Conservation (phyloP, 2,888 invertebrate species). For the Drosophila tanythrix region DNA sequence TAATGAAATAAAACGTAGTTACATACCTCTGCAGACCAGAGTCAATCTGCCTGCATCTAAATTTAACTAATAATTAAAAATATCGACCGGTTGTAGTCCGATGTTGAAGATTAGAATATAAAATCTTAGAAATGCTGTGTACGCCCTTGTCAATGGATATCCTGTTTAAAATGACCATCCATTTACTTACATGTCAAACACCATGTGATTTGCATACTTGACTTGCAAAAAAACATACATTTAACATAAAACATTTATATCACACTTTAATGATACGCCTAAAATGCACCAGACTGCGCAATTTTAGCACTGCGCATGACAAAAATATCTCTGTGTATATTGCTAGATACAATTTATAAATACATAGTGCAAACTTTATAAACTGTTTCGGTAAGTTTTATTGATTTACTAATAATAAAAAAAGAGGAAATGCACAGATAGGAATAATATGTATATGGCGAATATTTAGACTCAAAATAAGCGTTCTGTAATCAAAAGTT, state of each 20-base stretch:
- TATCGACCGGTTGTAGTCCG: background rate
- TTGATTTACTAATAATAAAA: background rate
- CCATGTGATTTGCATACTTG: background rate
- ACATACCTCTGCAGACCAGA: background rate
- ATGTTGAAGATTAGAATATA: background rate
- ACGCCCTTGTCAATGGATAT: no score
- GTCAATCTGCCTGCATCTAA: background rate
- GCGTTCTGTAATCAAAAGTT: background rate
- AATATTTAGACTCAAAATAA: background rate
- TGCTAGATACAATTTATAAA: background rate
- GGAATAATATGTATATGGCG: background rate
- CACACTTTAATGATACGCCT: constrained; percentile 42
- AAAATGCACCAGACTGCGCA: constrained; percentile 37
- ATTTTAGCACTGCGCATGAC: constrained; percentile 18
- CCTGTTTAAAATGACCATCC: no score
- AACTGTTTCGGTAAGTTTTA: background rate
- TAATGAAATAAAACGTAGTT: background rate
- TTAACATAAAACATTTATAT: constrained; percentile 17
- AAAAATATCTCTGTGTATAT: background rate
- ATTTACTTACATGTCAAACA: no score
- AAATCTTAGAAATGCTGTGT: background rate
- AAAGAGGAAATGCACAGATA: background rate
- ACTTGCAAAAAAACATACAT: constrained; percentile 13
- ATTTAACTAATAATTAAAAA: background rate
- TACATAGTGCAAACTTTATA: background rate